Conservation (phyloP, 2,113 vertebrate species). For the Indri indri region DNA sequence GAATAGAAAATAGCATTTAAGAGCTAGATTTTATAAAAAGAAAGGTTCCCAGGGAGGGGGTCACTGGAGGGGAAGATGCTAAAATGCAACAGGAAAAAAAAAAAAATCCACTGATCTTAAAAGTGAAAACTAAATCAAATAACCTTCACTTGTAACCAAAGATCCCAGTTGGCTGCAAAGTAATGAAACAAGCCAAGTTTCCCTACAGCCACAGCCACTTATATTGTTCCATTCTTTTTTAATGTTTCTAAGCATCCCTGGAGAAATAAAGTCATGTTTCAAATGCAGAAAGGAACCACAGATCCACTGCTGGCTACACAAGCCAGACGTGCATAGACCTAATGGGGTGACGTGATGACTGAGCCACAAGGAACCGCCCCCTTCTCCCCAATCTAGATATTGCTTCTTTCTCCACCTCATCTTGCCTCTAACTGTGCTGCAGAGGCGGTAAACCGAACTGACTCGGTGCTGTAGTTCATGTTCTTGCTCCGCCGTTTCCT, state of each 20-base stretch:
- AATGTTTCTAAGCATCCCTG: constrained; percentile 50
- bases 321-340: neutral
- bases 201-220: constrained; percentile 19
- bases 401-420: neutral
- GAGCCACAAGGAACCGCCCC: neutral
- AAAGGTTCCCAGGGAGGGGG: constrained; percentile 11
- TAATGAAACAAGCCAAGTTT: constrained; percentile 56
- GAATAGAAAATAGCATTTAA: neutral
- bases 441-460: neutral
- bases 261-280: constrained; percentile 58
- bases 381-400: neutral
- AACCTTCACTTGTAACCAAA: constrained; percentile 61
- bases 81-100: neutral
- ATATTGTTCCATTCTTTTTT: neutral
- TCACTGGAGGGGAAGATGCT: neutral
- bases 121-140: constrained; percentile 71
- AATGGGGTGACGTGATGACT: neutral
- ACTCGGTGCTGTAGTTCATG: neutral
- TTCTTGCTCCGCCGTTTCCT: neutral
- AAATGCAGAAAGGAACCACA: neutral
- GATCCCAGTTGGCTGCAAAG: constrained; percentile 65
- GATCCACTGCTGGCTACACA: neutral
- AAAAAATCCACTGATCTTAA: constrained; percentile 20
- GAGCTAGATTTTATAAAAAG: neutral
- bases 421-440: neutral